Conservation (phyloP, 2,888 invertebrate species). For the Lutraria lutraria region DNA sequence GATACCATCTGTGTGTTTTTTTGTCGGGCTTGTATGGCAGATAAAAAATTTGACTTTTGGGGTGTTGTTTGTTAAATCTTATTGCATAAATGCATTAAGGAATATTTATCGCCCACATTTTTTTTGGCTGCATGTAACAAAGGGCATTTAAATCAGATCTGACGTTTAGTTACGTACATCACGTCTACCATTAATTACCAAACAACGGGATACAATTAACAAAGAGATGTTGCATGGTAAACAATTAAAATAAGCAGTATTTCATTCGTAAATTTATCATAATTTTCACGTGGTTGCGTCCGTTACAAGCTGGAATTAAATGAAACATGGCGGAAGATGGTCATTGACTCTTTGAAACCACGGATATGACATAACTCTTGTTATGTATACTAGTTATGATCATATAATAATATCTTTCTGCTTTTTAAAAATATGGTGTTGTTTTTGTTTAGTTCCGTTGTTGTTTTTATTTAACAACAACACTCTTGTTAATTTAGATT, state of each 20-base stretch:
- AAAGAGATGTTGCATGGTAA: conserved; percentile 25
- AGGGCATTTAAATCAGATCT: conserved; percentile 39
- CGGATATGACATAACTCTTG: conserved; percentile 46
- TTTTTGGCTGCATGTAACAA: conserved; percentile 46
- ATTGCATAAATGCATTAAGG: conserved; percentile 41
- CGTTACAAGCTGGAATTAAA: conserved; percentile 49
- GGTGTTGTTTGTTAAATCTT: conserved; percentile 26
- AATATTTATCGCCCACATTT: conserved; percentile 35
- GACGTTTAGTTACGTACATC: conserved; percentile 21
- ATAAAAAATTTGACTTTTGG: conserved; percentile 26
- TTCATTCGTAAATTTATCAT: conserved; percentile 32
- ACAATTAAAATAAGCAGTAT: conserved; percentile 35
- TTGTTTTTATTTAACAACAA: no score
- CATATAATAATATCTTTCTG: no score
- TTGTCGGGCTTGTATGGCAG: not conserved
- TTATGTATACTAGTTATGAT: not conserved
- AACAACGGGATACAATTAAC: conserved; percentile 28
- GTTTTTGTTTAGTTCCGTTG: no score
- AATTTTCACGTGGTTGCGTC: conserved; percentile 31
- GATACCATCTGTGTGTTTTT: not conserved
- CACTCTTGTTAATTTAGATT: no score
- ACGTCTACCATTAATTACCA: conserved; percentile 27
- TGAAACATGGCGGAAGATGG: conserved; percentile 50
- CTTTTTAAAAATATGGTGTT: no score
- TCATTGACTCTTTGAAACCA: conserved; percentile 48